Evolutionary conservation across 2,113 vertebrate genomes (phyloP), one percentile per base, ranked within the genome.

Genomic region (Macaca nemestrina): DNA sequence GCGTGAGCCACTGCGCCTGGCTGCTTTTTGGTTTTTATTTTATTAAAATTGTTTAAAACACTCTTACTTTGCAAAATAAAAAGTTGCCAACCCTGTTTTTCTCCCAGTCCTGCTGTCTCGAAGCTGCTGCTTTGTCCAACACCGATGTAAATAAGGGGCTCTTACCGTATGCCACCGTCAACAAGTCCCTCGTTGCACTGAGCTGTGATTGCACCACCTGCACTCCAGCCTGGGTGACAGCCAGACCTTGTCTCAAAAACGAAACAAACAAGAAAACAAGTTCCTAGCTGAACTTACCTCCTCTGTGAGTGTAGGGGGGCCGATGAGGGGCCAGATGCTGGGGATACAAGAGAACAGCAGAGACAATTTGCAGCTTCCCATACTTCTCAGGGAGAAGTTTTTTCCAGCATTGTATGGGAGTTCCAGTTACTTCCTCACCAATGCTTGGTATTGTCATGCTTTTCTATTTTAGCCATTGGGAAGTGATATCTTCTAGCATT

Each of bases 1-100:
- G 52, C 0, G 0, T 55, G 52, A 55, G 52, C 18, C 52, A 55
- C 52, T 55, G 52, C 0, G 52, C 18, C 18, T 55, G 18, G 18
- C 52, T 55, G 52, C 52, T 87, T 90, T 89, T 73, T 38, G 50
- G 8, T 45, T 87, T 76, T 94, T 75, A n/a, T 68, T 70, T 91
- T 79, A 43, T 75, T 94, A 92, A 80, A 64, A 30, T 80, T 92
- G 59, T 32, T 94, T 75, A 57, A 83, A 94, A 82, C 82, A 43
- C 25, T 88, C 67, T 81, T 81, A 48, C 30, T 40, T 83, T 76
- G 40, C 38, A 88, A 88, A 73, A 40, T 75, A 81, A 70, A 78
- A 83, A 55, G 78, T 90, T 61, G 64, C 48, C 78, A 52, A 5
- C 13, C 9, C 61, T 76, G 6, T 32, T 67, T 61, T 27, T 57